These are phyloP conservation scores for Cyphomyrmex costatus DNA, from an alignment of 1,140 invertebrate genomes.

Conservation along the genomic window DNA sequence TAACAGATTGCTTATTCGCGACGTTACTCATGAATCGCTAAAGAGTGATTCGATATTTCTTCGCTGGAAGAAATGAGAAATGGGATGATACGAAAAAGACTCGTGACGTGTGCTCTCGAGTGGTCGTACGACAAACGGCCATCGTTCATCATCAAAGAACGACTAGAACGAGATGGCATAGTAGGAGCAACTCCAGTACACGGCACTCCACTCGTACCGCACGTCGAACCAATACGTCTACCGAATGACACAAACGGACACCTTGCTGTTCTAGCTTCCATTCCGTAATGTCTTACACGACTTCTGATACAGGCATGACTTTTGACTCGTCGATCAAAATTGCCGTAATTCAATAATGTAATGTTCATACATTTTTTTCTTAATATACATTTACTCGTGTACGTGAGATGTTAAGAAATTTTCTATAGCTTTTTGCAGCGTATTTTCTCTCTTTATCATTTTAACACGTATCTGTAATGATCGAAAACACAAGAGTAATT, in stretches of 20 bases:
- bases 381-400: neutral
- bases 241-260: slow-evolving; percentile 66
- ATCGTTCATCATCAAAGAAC: slow-evolving; percentile 77
- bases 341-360: neutral
- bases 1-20: slow-evolving; percentile 43
- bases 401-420: neutral
- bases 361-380: neutral
- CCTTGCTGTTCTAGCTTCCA: slow-evolving; percentile 78
- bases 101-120: slow-evolving; percentile 74
- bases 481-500: neutral
- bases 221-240: slow-evolving; percentile 61
- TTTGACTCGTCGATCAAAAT: slow-evolving; percentile 26
- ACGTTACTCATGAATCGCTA: slow-evolving; percentile 44
- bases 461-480: neutral
- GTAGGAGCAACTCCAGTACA: slow-evolving; percentile 72
- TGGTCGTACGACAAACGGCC: slow-evolving; percentile 75
- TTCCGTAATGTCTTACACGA: slow-evolving; percentile 75
- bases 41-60: slow-evolving; percentile 43
- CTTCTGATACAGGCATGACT: slow-evolving; percentile 24
- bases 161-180: slow-evolving; percentile 77
- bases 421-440: neutral
- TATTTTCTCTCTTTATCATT: neutral
- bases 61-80: slow-evolving; percentile 38
- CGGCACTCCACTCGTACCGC: slow-evolving; percentile 61
- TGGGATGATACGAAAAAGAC: slow-evolving; percentile 28